phyloP scores from a whole-genome alignment of 2,113 vertebrate species.

The Megatriorchis doriae region DNA sequence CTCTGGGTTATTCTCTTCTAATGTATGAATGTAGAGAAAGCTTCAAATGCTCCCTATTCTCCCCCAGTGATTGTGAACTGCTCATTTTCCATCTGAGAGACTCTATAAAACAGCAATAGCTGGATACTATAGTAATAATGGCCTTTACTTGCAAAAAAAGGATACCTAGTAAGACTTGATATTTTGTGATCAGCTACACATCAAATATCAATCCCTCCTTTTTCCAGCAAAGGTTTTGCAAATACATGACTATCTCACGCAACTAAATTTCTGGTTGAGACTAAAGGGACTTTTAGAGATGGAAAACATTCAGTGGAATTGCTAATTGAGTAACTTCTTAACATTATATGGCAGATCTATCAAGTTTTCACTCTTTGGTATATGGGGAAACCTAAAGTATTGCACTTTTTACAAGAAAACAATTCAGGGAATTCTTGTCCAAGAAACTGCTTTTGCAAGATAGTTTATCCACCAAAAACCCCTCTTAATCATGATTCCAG shows the following conservation, averaged over 20 bases:
- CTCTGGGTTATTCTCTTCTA: background rate
- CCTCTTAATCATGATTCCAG: background rate
- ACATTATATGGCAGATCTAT: background rate
- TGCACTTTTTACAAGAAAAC: background rate
- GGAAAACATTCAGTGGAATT: background rate
- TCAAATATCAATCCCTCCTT: background rate
- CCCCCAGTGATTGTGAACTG: background rate
- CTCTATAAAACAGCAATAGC: background rate
- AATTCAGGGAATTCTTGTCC: background rate
- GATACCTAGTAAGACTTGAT: rapidly evolving
- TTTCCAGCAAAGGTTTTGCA: background rate
- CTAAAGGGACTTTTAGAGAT: background rate
- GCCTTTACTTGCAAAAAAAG: background rate
- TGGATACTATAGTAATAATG: background rate
- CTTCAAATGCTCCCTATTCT: background rate
- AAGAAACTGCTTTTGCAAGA: background rate
- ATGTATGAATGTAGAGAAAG: background rate
- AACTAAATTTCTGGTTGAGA: background rate
- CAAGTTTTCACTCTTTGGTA: background rate
- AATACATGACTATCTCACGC: background rate
- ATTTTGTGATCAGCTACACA: background rate
- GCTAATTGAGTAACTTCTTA: background rate
- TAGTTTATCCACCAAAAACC: background rate
- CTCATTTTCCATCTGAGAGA: background rate
- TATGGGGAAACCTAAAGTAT: background rate